Conservation (phyloP, 2,113 vertebrate species). For the Amphiprion percula region DNA sequence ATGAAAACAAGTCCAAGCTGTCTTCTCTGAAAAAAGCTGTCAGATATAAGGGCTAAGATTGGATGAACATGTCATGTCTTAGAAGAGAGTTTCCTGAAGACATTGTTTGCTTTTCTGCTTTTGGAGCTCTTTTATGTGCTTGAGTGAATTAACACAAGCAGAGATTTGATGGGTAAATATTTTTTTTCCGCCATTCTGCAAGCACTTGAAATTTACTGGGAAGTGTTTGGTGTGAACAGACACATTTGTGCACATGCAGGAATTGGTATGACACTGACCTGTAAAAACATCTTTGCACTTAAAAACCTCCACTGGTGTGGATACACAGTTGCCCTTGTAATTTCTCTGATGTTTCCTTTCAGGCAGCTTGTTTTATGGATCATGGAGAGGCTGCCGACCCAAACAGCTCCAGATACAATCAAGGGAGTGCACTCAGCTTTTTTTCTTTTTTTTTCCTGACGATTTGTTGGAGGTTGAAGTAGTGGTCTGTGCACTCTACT, state of each 20-base stretch:
- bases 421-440: conserved; percentile 48
- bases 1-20: conserved; percentile 43
- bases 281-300: conserved; percentile 15
- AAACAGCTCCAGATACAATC: conserved; percentile 56
- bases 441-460: background rate
- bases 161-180: conserved; percentile 20
- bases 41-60: conserved; percentile 14
- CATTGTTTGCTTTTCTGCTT: conserved; percentile 27
- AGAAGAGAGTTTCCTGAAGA: conserved; percentile 7
- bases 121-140: conserved; percentile 28
- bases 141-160: conserved; percentile 19
- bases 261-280: conserved; percentile 38
- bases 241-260: background rate
- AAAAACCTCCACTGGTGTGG: background rate
- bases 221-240: conserved; percentile 6
- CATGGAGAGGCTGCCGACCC: background rate
- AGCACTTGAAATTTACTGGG: background rate
- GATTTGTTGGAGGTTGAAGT: conserved; percentile 46
- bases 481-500: conserved; percentile 51
- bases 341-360: conserved; percentile 36
- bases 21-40: conserved; percentile 27
- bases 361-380: conserved; percentile 43
- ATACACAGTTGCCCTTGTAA: conserved; percentile 29
- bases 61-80: conserved; percentile 14
- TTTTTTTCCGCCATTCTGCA: background rate